phyloP scores from a whole-genome alignment of 2,888 invertebrate species.

The Nudaria mundana region DNA sequence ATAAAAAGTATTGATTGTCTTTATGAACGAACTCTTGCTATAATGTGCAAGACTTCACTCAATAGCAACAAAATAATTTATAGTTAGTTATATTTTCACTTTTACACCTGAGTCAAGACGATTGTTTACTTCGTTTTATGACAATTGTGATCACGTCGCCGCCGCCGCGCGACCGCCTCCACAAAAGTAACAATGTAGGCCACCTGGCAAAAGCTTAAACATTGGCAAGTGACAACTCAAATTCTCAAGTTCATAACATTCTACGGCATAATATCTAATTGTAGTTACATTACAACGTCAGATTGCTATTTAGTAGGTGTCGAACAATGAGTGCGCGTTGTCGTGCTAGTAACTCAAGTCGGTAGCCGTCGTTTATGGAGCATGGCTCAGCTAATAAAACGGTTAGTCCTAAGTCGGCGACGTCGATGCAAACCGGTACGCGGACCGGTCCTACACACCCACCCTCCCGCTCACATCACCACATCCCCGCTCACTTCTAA shows the following conservation, averaged over 20 bases:
- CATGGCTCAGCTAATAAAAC: constrained; percentile 77
- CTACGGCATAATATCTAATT: constrained; percentile 8
- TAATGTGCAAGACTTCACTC: constrained; percentile 28
- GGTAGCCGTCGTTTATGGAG: constrained; percentile 71
- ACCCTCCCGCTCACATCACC: constrained; percentile 44
- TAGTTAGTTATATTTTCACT: constrained; percentile 50
- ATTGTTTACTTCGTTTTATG: constrained; percentile 52
- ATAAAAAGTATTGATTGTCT: constrained; percentile 26
- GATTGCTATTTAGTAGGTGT: constrained; percentile 26
- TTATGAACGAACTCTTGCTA: constrained; percentile 34
- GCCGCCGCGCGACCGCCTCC: too few relatives aligned
- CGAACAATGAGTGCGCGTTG: constrained; percentile 26
- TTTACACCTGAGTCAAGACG: constrained; percentile 70
- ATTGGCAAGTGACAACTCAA: constrained; percentile 19
- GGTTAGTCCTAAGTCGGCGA: constrained; percentile 71
- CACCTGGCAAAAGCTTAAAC: constrained; percentile 29
- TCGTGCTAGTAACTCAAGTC: constrained; percentile 45
- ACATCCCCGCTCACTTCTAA: constrained; percentile 60
- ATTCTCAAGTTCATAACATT: constrained; percentile 24
- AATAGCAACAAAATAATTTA: constrained; percentile 50
- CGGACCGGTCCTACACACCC: constrained; percentile 63
- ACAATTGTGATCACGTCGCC: constrained; percentile 34
- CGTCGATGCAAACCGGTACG: constrained; percentile 74
- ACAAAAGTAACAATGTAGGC: constrained; percentile 36
- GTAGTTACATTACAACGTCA: too few relatives aligned